Conservation (phyloP, 2,797 vertebrate species). For the Danio kyathit region DNA sequence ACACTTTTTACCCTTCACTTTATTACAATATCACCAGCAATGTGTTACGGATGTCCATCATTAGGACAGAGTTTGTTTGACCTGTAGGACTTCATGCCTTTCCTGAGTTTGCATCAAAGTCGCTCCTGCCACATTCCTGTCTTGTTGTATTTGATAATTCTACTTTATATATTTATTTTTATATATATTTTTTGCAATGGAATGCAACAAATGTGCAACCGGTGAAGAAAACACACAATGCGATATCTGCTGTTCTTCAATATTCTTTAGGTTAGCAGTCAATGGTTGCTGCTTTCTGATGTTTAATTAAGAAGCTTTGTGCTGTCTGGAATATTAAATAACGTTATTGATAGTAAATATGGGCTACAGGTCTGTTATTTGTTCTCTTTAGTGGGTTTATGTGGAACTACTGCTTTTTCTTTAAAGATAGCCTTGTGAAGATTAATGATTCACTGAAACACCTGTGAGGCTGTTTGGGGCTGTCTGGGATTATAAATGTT, state of each 20-base stretch:
- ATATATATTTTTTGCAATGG: not conserved
- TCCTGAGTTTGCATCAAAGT: conserved; percentile 21
- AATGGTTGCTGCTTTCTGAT: not conserved
- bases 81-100: conserved; percentile 1
- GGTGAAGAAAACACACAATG: not conserved
- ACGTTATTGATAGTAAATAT: not conserved
- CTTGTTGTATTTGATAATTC: not conserved
- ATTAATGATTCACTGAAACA: conserved; percentile 24
- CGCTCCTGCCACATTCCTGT: not conserved
- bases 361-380: not conserved
- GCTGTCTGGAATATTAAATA: not conserved
- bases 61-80: conserved; percentile 12
- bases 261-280: not conserved
- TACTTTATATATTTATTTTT: no score
- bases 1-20: conserved; percentile 24
- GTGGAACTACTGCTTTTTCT: not conserved
- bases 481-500: not conserved
- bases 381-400: not conserved
- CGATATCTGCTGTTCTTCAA: not conserved
- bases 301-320: not conserved
- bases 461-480: not conserved
- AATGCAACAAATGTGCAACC: conserved; percentile 26
- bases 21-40: conserved; percentile 8
- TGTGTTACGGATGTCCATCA: conserved; percentile 15
- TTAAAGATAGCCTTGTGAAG: conserved; percentile 8